These are phyloP conservation scores for Hippoglossus stenolepis DNA, from an alignment of 2,113 vertebrate species.

Conservation along the genomic window DNA sequence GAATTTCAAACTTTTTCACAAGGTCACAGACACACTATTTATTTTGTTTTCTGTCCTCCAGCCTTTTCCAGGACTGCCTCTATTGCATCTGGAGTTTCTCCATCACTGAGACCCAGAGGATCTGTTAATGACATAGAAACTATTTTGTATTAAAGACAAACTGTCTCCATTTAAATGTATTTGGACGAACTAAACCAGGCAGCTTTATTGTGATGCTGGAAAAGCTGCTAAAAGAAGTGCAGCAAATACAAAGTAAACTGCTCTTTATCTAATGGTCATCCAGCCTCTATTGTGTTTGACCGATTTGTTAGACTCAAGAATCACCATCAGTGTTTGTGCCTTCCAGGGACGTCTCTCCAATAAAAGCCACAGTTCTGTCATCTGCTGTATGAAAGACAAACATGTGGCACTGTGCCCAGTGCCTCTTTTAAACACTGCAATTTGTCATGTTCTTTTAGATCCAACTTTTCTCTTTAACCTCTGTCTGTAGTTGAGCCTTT, in stretches of 20 bases:
- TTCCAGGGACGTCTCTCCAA: not conserved
- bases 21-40: not conserved
- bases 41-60: not conserved
- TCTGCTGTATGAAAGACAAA: not conserved
- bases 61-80: too few relatives aligned
- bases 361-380: not conserved
- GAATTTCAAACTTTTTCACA: not conserved
- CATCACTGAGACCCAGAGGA: not conserved
- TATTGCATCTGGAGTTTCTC: not conserved
- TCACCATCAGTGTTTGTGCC: not conserved
- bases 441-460: not conserved
- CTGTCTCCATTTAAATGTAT: not conserved
- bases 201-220: not conserved
- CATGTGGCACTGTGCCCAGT: not conserved
- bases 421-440: not conserved
- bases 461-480: constrained; percentile 1
- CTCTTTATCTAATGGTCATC: not conserved
- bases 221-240: not conserved
- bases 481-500: not conserved
- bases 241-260: not conserved
- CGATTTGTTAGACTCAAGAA: too few relatives aligned
- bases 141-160: too few relatives aligned
- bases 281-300: not conserved
- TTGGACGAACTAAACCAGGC: not conserved
- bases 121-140: not conserved